Evolutionary conservation across 2,888 invertebrate genomes (phyloP), one percentile per base, ranked within the genome.

Genomic region (Plemyria rubiginata): DNA sequence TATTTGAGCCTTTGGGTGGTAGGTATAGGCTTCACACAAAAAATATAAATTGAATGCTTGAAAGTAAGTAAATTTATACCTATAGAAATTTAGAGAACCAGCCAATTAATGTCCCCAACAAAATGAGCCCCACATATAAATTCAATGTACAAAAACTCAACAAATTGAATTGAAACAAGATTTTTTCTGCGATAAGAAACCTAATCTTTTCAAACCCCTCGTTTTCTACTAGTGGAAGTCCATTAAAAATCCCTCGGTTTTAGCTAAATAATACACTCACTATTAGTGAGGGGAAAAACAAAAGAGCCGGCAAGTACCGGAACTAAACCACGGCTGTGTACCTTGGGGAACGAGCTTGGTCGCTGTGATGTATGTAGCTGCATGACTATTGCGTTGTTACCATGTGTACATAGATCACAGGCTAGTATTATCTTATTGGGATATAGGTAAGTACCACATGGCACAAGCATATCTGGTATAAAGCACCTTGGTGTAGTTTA

Each of bases 221-320:
- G 77, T 81, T 81, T 81, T 75, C 78, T 81, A 81, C 74, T 73
- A 86, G 86, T 50, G 7, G 16, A 38, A 52, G 52, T 86, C 87
- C 89, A 90, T 91, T 90, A 90, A 89, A 87, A 81, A 75, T 80
- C 87, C 88, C 87, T 84, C 84, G 82, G 85, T 85, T 88, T 86
- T 84, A 81, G 88, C 88, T 90, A 88, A 90, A 91, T 91, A 91
- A 91, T 91, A 88, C 86, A 82, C 81, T 82, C 75, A 79, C 80
- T 81, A 85, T 84, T 84, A 85, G 82, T 75, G 82, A 79, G 88
- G 90, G 83, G 82, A 78, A 80, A 86, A 86, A 88, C 87, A 87
- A 81, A 89, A 88, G 85, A 77, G 81, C 75, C 70, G 71, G 75
- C 78, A 82, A 87, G 88, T 80, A 89, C 90, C 91, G 91, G 91